Percentiles rank a stretch among this genome's conserved stretches.
Evolutionary conservation across 2,797 vertebrate genomes (phyloP).

Genomic region (Taenioides sp.): DNA sequence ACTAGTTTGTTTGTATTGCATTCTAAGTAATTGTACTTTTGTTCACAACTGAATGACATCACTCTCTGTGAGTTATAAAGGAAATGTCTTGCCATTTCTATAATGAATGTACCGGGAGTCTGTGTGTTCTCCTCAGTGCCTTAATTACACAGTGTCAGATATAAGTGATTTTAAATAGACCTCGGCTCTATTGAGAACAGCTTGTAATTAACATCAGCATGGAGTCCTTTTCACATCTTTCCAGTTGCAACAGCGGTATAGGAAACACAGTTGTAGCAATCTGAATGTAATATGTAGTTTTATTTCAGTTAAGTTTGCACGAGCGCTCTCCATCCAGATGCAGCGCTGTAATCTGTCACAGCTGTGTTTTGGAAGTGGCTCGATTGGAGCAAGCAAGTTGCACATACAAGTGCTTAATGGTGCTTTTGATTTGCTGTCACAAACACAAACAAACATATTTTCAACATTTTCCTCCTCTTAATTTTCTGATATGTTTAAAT

Average conservation of each 20-base stretch:
- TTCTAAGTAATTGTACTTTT: too few species aligned
- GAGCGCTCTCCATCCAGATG: constrained; percentile 34
- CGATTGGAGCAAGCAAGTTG: constrained; percentile 15
- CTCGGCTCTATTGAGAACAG: constrained; percentile 27
- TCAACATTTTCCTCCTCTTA: neutral
- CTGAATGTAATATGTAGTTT: constrained; percentile 15
- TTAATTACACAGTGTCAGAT: constrained; percentile 43
- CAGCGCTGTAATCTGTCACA: constrained; percentile 35
- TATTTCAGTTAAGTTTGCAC: constrained; percentile 40
- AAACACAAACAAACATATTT: neutral
- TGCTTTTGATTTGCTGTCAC: neutral
- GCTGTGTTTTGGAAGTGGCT: constrained; percentile 51
- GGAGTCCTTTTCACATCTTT: constrained; percentile 20
- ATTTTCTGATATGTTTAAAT: neutral
- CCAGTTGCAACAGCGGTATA: constrained; percentile 20
- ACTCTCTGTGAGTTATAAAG: constrained; percentile 34
- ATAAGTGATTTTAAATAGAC: constrained; percentile 31
- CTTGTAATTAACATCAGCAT: constrained; percentile 41
- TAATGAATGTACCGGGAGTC: constrained; percentile 15
- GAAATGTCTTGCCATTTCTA: constrained; percentile 20
- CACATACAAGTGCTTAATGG: neutral
- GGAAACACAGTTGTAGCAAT: constrained; percentile 9
- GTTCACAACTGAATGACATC: too few species aligned
- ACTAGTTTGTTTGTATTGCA: too few species aligned
- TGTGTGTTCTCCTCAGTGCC: constrained; percentile 20